Evolutionary conservation across 92 coral and sea anemone species (phyloP).

Genomic region (Umimayanthus chanpuru): DNA sequence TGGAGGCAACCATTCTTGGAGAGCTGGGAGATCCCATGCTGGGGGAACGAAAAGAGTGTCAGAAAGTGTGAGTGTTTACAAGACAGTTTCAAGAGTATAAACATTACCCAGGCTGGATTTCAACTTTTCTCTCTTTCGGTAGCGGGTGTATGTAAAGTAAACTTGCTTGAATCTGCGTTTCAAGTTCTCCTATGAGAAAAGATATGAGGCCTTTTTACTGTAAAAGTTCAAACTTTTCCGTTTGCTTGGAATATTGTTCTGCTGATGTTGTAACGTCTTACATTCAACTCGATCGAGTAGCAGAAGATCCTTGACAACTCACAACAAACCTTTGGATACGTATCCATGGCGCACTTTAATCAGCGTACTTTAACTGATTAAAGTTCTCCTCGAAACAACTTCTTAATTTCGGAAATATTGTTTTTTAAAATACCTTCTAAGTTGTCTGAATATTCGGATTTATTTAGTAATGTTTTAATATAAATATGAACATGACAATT

Average conservation of each 20-base stretch:
- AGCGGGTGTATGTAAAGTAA: neutral
- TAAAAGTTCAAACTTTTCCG: too few relatives aligned
- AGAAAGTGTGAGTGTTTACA: conserved; percentile 84
- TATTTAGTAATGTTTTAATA: too few relatives aligned
- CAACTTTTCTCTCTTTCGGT: neutral
- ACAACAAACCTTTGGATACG: neutral
- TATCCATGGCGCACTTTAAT: conserved; percentile 1
- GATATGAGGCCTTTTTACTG: too few relatives aligned
- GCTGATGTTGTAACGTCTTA: neutral
- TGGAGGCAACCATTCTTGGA: conserved; percentile 98
- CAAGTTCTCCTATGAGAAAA: neutral
- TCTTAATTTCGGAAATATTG: too few relatives aligned
- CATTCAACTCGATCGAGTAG: neutral
- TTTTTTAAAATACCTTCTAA: too few relatives aligned
- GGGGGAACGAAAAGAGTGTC: conserved; percentile 98
- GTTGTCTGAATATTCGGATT: too few relatives aligned
- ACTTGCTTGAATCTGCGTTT: too few relatives aligned
- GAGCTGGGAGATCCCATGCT: conserved; percentile 99
- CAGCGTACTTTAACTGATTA: neutral
- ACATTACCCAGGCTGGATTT: conserved; percentile 2
- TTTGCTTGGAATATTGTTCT: too few relatives aligned
- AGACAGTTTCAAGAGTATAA: too few relatives aligned
- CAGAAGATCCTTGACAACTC: neutral
- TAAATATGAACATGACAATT: too few relatives aligned
- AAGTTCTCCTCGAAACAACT: neutral